Evolutionary conservation across 2,888 invertebrate species (phyloP), one percentile per base, ranked within the genome.

Genomic region (Oithona nana): DNA sequence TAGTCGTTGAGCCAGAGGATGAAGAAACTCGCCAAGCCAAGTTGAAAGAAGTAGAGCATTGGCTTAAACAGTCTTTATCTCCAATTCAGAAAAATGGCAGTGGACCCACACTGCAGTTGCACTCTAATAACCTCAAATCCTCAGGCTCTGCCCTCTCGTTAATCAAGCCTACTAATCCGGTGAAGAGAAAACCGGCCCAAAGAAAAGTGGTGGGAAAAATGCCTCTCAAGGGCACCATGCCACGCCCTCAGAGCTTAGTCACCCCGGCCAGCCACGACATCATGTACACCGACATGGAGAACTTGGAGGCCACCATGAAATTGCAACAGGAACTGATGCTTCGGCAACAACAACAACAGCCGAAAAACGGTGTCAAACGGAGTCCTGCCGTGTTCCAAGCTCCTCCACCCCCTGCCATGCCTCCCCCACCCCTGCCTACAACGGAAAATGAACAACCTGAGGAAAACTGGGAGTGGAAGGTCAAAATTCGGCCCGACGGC

Each of bases 401-500:
- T 1, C 57, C 59, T 2, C 64, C 65, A 13, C 51, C 52, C 20
- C 26, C 52, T 11, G 52, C 28, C 3, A 28, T 20, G 39, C 55
- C 56, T 22, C 26, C 63, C 1, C 57, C 59, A 11, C 64, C 65
- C 8, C 31, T 30, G n/a, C n/a, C 52, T 13, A 50, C 22, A 2
- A 16, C 20, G 1, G 20, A 69, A 1, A 71, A 70, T 52, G 71
- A 70, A 11, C 71, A 71, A 26, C 67, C 67, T 63, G 70, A 72
- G 29, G 69, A 75, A 1, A 75, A 76, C 55, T 80, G 80, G 80
- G 80, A 80, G 65, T 84, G 84, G 83, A 84, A 85, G 68, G 84
- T 86, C 8, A 86, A 86, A 70, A 75, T 82, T 28, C 75, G 85
- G 31, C 80, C 83, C 2, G 86, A 86, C 69, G 86, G 86, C 3